Evolutionary conservation across 2,797 vertebrate species (phyloP), one percentile per base, ranked within the genome.

Genomic region (Botia almorhae): DNA sequence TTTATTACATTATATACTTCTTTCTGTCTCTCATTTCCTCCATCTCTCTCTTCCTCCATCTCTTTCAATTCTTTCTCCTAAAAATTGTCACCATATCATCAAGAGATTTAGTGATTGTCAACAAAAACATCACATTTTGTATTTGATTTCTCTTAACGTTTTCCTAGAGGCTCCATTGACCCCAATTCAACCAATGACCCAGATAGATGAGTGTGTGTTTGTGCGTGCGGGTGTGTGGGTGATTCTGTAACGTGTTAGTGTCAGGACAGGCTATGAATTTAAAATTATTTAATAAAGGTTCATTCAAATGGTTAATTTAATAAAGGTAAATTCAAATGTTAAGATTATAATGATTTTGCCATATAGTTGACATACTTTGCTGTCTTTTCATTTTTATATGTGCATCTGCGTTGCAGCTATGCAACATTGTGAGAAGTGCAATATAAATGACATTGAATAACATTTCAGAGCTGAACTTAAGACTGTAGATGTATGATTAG

Each of bases 21-120:
- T 3, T 23, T 51, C 8, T 53, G 2, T 21, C 6, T 68, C 33
- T 60, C 43, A n/a, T 6, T 56, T 61, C 36, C 53, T 43, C 21
- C 13, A 17, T 33, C 4, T 51, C 6, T 67, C 33, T 60, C 43
- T 33, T 17, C 21, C 29, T 36, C n/a, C 11, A 17, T 69, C 43
- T 74, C 14, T 23, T 64, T 63, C 21, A 55, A 12, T 56, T 33
- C 17, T 17, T 51, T 69, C 43, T 33, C 50, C 29, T 19, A 23
- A 56, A 60, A 48, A 21, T 29, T n/a, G 23, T 64, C 16, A 64
- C 4, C 61, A 63, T 21, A 51, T 70, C 29, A 39, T 8, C 7
- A 16, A 50, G 56, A 23, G 76, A 48, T 78, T 58, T 17, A 19
- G n/a, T 14, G 7, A 60, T n/a, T 23, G n/a, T 78, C 68, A 70